Conservation (phyloP, 2,797 vertebrate genomes). For the Hydrophis major region DNA sequence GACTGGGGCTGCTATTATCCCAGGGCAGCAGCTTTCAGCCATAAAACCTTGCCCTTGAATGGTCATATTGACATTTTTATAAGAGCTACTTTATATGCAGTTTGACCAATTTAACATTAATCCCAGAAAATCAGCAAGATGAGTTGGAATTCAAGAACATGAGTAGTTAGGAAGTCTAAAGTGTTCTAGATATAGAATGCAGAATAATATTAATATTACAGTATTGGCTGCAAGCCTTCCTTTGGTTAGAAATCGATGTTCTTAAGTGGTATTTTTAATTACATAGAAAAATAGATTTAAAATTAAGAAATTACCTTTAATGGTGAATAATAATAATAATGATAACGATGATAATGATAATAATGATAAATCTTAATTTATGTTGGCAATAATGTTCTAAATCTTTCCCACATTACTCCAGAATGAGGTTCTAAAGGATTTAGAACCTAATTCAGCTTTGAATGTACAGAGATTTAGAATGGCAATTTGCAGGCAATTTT, state of each 20-base stretch:
- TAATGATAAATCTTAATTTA: not conserved
- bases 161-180: not conserved
- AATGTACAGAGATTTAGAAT: not conserved
- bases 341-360: not conserved
- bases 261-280: not conserved
- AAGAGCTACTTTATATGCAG: not conserved
- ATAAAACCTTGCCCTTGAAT: not conserved
- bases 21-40: not conserved
- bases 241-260: not conserved
- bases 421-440: not conserved
- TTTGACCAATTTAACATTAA: not conserved
- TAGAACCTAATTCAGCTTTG: not conserved
- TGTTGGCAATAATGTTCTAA: not conserved
- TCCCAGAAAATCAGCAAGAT: not conserved
- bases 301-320: not conserved
- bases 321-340: not conserved
- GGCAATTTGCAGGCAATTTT: not conserved
- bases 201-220: not conserved
- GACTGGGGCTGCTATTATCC: not conserved
- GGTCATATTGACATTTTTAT: not conserved
- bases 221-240: not conserved
- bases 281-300: not conserved
- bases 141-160: not conserved
- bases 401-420: not conserved
- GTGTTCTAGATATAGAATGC: not conserved